A percentile compares a stretch with the other conserved stretches of the same genome.
Conservation (phyloP, 2,888 invertebrate genomes). For the Bursaphelenchus okinawaensis region DNA sequence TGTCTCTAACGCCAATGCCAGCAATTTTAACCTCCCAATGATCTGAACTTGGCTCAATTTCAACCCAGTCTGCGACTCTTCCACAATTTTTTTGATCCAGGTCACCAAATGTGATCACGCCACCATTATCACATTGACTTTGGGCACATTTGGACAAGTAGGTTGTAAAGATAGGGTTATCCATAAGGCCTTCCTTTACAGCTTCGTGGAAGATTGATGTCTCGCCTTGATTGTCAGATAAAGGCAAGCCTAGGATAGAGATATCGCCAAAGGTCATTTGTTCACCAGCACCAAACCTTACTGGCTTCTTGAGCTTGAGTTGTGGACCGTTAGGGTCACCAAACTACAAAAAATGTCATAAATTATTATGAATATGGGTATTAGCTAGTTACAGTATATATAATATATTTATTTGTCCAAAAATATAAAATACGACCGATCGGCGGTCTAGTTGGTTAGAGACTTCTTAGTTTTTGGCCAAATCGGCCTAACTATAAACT, state of each 20-base stretch:
- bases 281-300: conserved; percentile 2
- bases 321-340: conserved; percentile 3
- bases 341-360: conserved; percentile 8
- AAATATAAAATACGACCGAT: no score
- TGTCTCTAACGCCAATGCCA: background rate
- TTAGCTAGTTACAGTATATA: no score
- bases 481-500: no score
- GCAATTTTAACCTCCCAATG: conserved; percentile 10
- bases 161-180: conserved; percentile 8
- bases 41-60: background rate
- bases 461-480: no score
- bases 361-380: no score
- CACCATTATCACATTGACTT: background rate
- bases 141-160: conserved; percentile 2
- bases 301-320: background rate
- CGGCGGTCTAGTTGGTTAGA: no score
- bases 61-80: background rate
- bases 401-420: no score
- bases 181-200: conserved; percentile 8
- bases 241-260: conserved; percentile 5
- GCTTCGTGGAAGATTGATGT: conserved; percentile 9
- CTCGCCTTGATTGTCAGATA: background rate
- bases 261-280: conserved; percentile 3
- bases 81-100: background rate
- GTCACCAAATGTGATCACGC: conserved; percentile 3